Evolutionary conservation across 2,888 invertebrate genomes (phyloP).

Genomic region (Pemphredon lugubris): DNA sequence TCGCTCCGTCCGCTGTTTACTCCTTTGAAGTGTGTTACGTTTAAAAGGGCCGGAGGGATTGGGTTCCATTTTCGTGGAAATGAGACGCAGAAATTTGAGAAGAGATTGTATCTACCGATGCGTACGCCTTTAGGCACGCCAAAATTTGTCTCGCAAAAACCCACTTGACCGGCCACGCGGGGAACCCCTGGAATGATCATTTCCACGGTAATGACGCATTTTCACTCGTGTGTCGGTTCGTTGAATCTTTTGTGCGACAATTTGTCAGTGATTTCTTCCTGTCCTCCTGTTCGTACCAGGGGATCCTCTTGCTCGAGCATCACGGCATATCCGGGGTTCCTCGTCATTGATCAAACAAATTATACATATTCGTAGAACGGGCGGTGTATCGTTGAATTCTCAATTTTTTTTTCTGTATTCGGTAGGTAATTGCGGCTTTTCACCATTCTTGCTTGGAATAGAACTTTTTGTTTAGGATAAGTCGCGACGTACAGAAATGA

Average conservation of each 20-base stretch:
- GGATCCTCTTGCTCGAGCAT: slow-evolving; percentile 21
- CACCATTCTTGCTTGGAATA: background rate
- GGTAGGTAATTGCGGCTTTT: background rate
- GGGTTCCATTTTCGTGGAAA: too few species aligned
- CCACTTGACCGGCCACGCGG: slow-evolving; percentile 2
- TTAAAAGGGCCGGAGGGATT: too few species aligned
- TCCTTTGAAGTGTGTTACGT: too few species aligned
- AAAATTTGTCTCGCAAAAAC: slow-evolving; percentile 28
- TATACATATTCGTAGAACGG: slow-evolving; percentile 44
- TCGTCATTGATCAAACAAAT: slow-evolving; percentile 60
- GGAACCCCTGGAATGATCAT: slow-evolving; percentile 33
- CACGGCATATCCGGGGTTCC: slow-evolving; percentile 12
- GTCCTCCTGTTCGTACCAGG: slow-evolving; percentile 10
- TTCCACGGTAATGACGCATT: slow-evolving; percentile 32
- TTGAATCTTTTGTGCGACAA: slow-evolving; percentile 23
- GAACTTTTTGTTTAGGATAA: background rate
- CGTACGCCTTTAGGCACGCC: too few species aligned
- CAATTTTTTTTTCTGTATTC: slow-evolving; percentile 1
- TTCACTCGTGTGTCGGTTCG: slow-evolving; percentile 32
- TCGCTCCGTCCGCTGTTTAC: too few species aligned
- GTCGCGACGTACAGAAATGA: too few species aligned
- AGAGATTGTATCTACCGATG: too few species aligned
- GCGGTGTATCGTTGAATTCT: slow-evolving; percentile 2
- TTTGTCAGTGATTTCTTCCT: slow-evolving; percentile 7
- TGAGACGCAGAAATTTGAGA: too few species aligned